These are phyloP conservation scores for Cyphomyrus discorhynchus DNA, from an alignment of 2,113 vertebrate species.

Conservation along the genomic window DNA sequence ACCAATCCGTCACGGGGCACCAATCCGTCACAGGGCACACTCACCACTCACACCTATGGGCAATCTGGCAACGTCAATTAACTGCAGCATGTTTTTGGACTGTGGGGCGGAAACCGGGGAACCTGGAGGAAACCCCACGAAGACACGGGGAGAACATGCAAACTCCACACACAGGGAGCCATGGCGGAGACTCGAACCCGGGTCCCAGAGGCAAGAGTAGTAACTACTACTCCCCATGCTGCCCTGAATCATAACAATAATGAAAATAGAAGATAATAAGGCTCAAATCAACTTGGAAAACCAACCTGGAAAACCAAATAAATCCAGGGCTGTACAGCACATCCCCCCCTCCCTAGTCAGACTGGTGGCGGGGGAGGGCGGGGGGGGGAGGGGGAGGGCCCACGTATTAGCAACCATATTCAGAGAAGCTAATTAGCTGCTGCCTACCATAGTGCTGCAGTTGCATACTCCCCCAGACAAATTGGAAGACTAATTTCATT, in stretches of 20 bases:
- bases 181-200: too few relatives aligned
- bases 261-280: not conserved
- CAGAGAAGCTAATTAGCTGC: not conserved
- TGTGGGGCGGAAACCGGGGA: not conserved
- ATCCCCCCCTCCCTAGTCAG: not conserved
- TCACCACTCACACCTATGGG: not conserved
- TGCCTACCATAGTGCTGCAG: not conserved
- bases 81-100: not conserved
- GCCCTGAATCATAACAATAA: not conserved
- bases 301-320: not conserved
- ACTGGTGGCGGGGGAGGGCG: not conserved
- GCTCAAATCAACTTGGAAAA: not conserved
- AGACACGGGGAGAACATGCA: not conserved
- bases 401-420: not conserved
- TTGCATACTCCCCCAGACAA: conserved; percentile 21
- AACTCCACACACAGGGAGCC: not conserved
- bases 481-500: conserved; percentile 28
- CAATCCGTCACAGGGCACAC: not conserved
- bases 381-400: not conserved
- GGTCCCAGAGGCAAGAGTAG: too few relatives aligned
- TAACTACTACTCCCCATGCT: not conserved
- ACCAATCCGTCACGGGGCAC: too few relatives aligned
- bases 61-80: not conserved
- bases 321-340: not conserved
- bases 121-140: not conserved